phyloP scores from a whole-genome alignment of 2,797 vertebrate species.

The Cercopithecus mitis region DNA sequence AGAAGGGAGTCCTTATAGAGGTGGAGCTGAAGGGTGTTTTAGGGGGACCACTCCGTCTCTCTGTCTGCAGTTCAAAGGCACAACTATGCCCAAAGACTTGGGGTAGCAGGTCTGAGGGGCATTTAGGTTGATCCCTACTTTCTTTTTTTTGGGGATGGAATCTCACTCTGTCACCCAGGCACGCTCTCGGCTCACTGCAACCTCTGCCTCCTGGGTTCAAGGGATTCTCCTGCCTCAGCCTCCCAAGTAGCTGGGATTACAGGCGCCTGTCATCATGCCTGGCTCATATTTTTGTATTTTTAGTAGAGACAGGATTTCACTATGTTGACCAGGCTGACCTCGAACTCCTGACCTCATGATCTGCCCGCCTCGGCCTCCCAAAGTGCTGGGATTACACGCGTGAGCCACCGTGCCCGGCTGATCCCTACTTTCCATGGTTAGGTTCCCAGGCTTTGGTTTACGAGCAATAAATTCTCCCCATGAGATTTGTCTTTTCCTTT shows the following conservation, averaged over 20 bases:
- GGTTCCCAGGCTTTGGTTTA: conserved; percentile 56
- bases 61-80: not conserved
- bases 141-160: not conserved
- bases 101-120: not conserved
- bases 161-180: too few relatives aligned
- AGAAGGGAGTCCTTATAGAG: not conserved
- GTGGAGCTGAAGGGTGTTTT: not conserved
- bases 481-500: conserved; percentile 68
- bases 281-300: too few relatives aligned
- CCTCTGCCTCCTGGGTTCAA: too few relatives aligned
- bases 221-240: too few relatives aligned
- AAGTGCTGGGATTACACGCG: too few relatives aligned
- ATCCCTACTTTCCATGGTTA: not conserved
- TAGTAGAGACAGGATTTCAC: too few relatives aligned
- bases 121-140: not conserved
- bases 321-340: too few relatives aligned
- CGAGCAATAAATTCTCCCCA: conserved; percentile 58
- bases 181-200: too few relatives aligned
- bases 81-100: not conserved
- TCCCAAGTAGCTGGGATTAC: too few relatives aligned
- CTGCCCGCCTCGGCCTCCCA: too few relatives aligned
- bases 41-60: not conserved
- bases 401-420: not conserved
- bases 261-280: too few relatives aligned
- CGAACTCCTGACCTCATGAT: too few relatives aligned